phyloP scores from a whole-genome alignment of 2,113 vertebrate species.

The Macroglossus sobrinus region DNA sequence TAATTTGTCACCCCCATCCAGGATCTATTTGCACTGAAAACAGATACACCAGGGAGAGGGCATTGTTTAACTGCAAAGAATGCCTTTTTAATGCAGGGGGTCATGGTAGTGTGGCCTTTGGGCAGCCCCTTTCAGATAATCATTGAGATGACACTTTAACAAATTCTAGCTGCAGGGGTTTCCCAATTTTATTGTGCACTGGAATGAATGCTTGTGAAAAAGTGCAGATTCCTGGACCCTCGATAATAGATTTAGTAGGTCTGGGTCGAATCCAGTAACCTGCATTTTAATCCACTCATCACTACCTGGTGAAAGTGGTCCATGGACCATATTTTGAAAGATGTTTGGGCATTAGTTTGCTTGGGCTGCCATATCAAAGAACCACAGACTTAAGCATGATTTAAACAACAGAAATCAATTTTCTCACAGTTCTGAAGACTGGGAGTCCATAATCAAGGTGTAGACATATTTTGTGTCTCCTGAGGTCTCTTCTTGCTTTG shows the following conservation, averaged over 20 bases:
- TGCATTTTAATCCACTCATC: not conserved
- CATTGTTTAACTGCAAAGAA: conserved; percentile 52
- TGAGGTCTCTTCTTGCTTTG: not conserved
- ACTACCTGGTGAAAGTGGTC: not conserved
- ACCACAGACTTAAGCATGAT: not conserved
- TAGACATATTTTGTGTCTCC: not conserved
- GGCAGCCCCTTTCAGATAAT: not conserved
- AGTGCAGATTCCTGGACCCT: not conserved
- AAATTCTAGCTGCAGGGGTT: not conserved
- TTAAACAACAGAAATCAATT: not conserved
- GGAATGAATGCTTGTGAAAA: not conserved
- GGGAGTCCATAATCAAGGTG: not conserved
- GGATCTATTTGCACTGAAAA: conserved; percentile 69
- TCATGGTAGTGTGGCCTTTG: not conserved
- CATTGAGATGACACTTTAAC: not conserved
- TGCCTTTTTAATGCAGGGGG: conserved; percentile 11
- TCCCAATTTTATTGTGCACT: not conserved
- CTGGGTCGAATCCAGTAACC: not conserved
- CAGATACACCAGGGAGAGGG: conserved; percentile 51
- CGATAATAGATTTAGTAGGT: not conserved
- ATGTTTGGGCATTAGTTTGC: not conserved
- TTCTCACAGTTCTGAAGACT: not conserved
- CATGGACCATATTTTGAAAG: not conserved
- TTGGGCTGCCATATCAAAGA: not conserved
- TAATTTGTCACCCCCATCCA: conserved; percentile 75